Percentiles rank a stretch among this genome's conserved stretches.
Conservation (phyloP, 1,140 invertebrate genomes). For the Phymastichus coffea region DNA sequence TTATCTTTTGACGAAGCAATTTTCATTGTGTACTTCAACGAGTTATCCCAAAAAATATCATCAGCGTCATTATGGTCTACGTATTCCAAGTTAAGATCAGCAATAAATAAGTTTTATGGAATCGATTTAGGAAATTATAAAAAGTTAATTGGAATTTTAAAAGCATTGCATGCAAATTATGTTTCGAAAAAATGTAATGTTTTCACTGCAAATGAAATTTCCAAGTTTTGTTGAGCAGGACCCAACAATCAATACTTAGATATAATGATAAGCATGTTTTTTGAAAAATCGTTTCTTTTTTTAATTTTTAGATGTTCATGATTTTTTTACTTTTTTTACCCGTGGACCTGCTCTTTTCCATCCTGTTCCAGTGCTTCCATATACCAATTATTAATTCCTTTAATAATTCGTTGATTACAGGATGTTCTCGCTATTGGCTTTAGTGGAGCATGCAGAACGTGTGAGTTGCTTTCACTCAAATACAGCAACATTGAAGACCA, state of each 20-base stretch:
- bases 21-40: conserved; percentile 19
- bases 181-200: conserved; percentile 15
- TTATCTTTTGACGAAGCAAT: conserved; percentile 18
- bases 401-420: background rate
- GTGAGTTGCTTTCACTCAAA: conserved; percentile 1
- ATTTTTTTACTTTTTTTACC: no score
- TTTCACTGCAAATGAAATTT: conserved; percentile 10
- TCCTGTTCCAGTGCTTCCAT: no score
- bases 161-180: background rate
- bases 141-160: conserved; percentile 9
- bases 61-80: conserved; percentile 6
- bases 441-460: no score
- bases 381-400: background rate
- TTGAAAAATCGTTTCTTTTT: background rate
- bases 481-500: conserved; percentile 21
- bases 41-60: conserved; percentile 13
- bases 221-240: no score
- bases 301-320: background rate
- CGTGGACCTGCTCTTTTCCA: no score
- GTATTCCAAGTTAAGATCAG: conserved; percentile 16
- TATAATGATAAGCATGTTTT: background rate
- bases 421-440: conserved; percentile 8
- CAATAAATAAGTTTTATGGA: background rate
- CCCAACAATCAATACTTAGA: conserved; percentile 17
- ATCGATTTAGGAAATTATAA: conserved; percentile 16